Evolutionary conservation across 2,888 invertebrate genomes (phyloP), one percentile per base, ranked within the genome.

Genomic region (Heliconius charithonia): DNA sequence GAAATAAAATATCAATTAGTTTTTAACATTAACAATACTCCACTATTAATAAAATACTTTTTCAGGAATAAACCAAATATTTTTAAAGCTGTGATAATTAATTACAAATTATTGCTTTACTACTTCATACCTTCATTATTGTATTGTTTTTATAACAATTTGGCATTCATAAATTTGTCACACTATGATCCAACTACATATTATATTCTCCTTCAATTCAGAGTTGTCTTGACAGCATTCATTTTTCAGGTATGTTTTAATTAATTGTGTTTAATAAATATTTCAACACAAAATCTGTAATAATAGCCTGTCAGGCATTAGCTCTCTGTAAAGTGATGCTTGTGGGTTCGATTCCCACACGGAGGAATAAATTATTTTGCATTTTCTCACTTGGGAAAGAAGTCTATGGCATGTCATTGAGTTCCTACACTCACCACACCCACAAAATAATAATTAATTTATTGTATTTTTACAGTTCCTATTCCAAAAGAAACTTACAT

Each of bases 181-280:
- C 96, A 96, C 76, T 99, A 98, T 92, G 99, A 99, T 90, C 99
- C 99, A 1, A 99, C 99, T 0, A 98, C 99, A 0, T 99, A 99
- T 89, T 98, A 97, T 90, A 95, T 99, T 78, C 91, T 99, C 67
- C 94, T 99, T 12, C 99, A 99, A 90, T 96, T 99, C 84, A 95
- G 99, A 86, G 98, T 99, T 62, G 98, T 99, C 27, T 96, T 99
- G 12, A 99, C 99, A 9, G 99, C 98, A 59, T 93, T 99, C 77
- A 95, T 99, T 67, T 99, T 98, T 93, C 98, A 99, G 96, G 98
- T 98, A 95, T 79, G 78, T 78, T 75, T 81, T 63, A 45, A 51
- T 27, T 45, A 67, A 6, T 51, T 72, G 3, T 37, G 25, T 25
- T 71, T 74, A 56, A 3, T 29, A 12, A 0, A 22, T 13, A 13